phyloP scores from a whole-genome alignment of 2,888 invertebrate genomes.

The Phyllotreta striolata region DNA sequence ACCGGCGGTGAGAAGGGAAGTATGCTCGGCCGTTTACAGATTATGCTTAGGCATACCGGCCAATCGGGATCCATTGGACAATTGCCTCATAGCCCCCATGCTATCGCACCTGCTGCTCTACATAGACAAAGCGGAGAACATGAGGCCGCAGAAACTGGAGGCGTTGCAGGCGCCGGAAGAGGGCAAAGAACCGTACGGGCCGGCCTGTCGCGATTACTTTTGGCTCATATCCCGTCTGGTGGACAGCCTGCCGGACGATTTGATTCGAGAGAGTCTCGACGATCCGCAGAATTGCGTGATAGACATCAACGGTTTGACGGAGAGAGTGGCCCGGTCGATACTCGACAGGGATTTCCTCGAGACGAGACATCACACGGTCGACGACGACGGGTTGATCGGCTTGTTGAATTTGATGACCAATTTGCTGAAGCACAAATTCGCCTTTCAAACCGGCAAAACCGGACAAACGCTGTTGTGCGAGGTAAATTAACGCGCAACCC shows the following conservation, averaged over 20 bases:
- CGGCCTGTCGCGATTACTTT: conserved; percentile 93
- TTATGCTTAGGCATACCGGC: conserved; percentile 76
- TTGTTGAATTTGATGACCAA: conserved; percentile 87
- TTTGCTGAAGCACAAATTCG: conserved; percentile 86
- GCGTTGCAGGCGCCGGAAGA: conserved; percentile 68
- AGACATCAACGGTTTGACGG: conserved; percentile 72
- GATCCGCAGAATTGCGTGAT: conserved; percentile 67
- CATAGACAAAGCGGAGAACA: conserved; percentile 83
- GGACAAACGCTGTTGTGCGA: conserved; percentile 75
- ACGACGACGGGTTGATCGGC: conserved; percentile 92
- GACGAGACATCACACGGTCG: conserved; percentile 78
- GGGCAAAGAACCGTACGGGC: conserved; percentile 94
- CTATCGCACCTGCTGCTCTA: conserved; percentile 82
- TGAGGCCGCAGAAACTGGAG: conserved; percentile 72
- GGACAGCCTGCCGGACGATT: conserved; percentile 83
- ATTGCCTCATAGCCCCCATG: conserved; percentile 77
- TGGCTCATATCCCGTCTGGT: conserved; percentile 90
- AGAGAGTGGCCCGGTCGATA: conserved; percentile 78
- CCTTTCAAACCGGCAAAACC: conserved; percentile 82
- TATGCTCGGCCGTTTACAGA: conserved; percentile 90
- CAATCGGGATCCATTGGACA: conserved; percentile 62
- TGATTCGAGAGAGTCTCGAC: conserved; percentile 72
- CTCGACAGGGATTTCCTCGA: conserved; percentile 83
- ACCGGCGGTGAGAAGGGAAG: conserved; percentile 88
- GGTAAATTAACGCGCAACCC: conserved; percentile 32